Evolutionary conservation across 64 coral and sea anemone genomes (phyloP).

Genomic region (Actinia tenebrosa): DNA sequence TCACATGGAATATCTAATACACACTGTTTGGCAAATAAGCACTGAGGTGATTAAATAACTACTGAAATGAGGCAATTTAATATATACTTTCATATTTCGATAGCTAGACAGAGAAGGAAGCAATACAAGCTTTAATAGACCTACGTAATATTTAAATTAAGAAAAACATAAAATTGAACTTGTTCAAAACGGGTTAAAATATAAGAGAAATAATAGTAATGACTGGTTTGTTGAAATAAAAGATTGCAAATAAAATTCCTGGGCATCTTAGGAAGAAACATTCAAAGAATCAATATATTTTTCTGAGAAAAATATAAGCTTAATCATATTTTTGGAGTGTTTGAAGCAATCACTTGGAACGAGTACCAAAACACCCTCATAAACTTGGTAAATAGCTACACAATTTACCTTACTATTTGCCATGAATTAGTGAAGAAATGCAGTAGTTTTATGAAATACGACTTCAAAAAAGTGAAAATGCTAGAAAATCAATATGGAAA

Average conservation of each 20-base stretch:
- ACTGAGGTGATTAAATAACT: not conserved
- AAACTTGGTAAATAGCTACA: not conserved
- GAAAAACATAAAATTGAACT: not conserved
- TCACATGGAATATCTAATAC: no score
- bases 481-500: not conserved
- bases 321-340: not conserved
- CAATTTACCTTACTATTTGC: not conserved
- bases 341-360: slow-evolving; percentile 14
- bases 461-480: slow-evolving; percentile 4
- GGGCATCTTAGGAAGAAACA: not conserved
- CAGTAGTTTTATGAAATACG: not conserved
- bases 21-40: not conserved
- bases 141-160: not conserved
- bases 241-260: not conserved
- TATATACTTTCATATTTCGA: not conserved
- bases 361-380: not conserved
- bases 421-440: not conserved
- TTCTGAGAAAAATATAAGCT: not conserved
- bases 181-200: not conserved
- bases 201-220: not conserved
- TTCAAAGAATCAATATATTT: not conserved
- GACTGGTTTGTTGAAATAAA: not conserved
- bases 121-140: not conserved
- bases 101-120: not conserved
- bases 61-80: not conserved